These are phyloP conservation scores for Machimus atricapillus DNA, from an alignment of 2,888 invertebrate genomes.

Conservation along the genomic window DNA sequence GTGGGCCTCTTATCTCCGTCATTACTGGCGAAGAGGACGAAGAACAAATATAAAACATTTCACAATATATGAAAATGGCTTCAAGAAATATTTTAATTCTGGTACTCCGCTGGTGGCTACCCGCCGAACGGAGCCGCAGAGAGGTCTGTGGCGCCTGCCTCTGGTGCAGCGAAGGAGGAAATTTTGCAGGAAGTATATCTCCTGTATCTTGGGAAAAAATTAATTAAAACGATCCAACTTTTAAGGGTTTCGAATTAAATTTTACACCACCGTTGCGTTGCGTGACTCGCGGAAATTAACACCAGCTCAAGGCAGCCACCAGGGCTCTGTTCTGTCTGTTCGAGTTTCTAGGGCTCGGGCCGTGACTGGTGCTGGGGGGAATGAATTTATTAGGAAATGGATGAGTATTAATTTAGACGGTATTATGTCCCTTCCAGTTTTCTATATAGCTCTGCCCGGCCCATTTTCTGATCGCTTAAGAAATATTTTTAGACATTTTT, in stretches of 20 bases:
- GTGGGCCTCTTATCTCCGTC: slow-evolving; percentile 26
- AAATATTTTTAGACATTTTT: too few relatives aligned
- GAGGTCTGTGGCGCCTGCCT: not conserved
- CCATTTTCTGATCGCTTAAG: not conserved
- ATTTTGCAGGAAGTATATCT: not conserved
- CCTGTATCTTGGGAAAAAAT: not conserved
- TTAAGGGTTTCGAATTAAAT: not conserved
- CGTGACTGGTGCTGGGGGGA: not conserved
- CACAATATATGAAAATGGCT: slow-evolving; percentile 1
- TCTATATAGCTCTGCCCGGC: not conserved
- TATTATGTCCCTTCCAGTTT: not conserved
- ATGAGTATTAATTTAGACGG: not conserved
- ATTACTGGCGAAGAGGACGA: slow-evolving; percentile 6
- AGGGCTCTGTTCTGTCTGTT: not conserved
- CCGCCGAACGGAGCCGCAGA: not conserved
- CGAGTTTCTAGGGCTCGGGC: not conserved
- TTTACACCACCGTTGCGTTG: not conserved
- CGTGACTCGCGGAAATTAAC: not conserved
- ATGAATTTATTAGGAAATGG: not conserved
- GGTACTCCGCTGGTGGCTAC: not conserved
- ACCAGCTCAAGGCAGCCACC: not conserved
- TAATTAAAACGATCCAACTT: not conserved
- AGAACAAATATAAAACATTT: slow-evolving; percentile 27
- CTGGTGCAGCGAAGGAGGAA: not conserved
- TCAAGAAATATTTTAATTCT: slow-evolving; percentile 22